Evolutionary conservation across 2,113 vertebrate genomes (phyloP).

Genomic region (Neogale vison): DNA sequence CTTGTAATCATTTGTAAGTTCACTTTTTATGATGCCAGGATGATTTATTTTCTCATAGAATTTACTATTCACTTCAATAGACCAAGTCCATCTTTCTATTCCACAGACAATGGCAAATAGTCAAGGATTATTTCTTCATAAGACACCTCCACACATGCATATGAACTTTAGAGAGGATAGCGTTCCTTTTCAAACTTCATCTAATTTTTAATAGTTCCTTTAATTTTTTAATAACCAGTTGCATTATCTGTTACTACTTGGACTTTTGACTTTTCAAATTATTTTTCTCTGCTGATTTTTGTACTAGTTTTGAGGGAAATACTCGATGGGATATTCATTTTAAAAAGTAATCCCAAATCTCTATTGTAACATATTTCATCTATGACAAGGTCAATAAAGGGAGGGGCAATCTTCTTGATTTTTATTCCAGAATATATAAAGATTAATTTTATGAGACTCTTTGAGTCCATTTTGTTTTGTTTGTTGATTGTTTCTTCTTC

Average conservation of each 20-base stretch:
- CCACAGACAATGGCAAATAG: background rate
- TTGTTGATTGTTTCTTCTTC: background rate
- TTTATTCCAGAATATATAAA: background rate
- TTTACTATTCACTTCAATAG: background rate
- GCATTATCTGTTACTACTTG: background rate
- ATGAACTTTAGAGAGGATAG: background rate
- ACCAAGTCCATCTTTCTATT: background rate
- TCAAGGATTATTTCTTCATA: background rate
- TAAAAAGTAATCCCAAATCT: background rate
- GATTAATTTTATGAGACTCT: background rate
- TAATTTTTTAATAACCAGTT: background rate
- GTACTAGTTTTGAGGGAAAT: background rate
- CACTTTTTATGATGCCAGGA: background rate
- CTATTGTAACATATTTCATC: background rate
- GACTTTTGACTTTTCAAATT: background rate
- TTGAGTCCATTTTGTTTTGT: background rate
- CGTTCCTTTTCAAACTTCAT: background rate
- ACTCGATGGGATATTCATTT: background rate
- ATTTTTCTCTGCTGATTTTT: background rate
- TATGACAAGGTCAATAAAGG: background rate
- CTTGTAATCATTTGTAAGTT: background rate
- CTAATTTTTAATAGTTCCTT: background rate
- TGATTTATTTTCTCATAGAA: background rate
- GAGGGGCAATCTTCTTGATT: accelerated
- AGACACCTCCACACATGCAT: background rate